Base-by-base conservation (phyloP, 2,888 invertebrate species). In the Sepiola atlantica region DNA sequence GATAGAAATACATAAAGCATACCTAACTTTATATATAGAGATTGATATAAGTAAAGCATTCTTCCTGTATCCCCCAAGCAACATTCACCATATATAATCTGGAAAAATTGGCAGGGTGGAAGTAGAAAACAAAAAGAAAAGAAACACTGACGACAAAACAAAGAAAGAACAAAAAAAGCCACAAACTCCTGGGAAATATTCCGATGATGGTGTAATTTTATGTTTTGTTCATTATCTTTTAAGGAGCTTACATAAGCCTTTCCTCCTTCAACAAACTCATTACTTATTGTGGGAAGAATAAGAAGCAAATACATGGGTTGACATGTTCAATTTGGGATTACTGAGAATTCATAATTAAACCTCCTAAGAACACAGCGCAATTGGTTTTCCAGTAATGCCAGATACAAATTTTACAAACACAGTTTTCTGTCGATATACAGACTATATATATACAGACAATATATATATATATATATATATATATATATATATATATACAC, bases 381-480 rank as follows among this genome's bases (percentile, higher is more conserved):
- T 61, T 28, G 61, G 61, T 61, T 61, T 61, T 61, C 21, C 21
- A 28, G 10, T 28, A 61, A 61, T 61, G 61, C 28, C 61, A 61
- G 45, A 8, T 61, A 6, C 21, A 10, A 28, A 28, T 21, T 61
- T 61, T 28, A 10, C 6, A 24, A 1, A 61, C 6, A 61, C 28
- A 61, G 12, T 28, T 28, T 61, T 28, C 61, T 61, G 28, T 28
- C 24, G 24, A 61, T 61, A n/a, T n/a, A n/a, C n/a, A n/a, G n/a
- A n/a, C n/a, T 61, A 61, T 61, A 61, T 61, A 61, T 61, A 61
- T 61, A 61, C 21, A 61, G 12, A 61, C 21, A 61, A n/a, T n/a
- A n/a, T n/a, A n/a, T n/a, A n/a, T n/a, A 61, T 61, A 61, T 61
- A 61, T 61, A 61, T 61, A 61, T 61, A 61, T 61, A 61, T 61